phyloP scores from a whole-genome alignment of 2,113 vertebrate genomes.

The Callipepla squamata region DNA sequence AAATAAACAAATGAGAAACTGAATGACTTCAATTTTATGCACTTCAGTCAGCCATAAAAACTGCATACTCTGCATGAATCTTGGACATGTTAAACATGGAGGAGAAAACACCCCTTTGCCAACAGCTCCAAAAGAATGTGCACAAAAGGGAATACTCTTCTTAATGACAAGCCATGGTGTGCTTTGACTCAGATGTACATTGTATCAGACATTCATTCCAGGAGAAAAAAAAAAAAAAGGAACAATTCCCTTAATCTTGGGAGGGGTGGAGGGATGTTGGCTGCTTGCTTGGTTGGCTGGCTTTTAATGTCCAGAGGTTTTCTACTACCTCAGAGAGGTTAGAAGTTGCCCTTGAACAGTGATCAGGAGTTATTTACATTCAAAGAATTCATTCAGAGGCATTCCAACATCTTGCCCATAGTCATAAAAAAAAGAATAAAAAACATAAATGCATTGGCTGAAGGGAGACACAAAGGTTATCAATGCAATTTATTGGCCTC shows the following conservation, averaged over 20 bases:
- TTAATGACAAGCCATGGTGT: neutral
- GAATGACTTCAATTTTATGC: neutral
- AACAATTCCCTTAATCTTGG: neutral
- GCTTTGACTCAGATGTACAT: neutral
- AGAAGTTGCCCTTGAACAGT: neutral
- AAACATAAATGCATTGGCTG: neutral
- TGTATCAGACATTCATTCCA: neutral
- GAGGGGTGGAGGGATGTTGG: neutral
- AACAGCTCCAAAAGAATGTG: neutral
- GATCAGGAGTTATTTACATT: neutral
- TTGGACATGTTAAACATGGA: neutral
- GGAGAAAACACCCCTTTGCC: neutral
- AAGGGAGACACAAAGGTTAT: neutral
- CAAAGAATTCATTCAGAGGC: neutral
- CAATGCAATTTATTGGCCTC: neutral
- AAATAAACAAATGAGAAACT: conserved; percentile 24
- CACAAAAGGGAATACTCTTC: neutral
- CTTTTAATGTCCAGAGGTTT: neutral
- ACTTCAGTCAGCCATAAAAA: neutral
- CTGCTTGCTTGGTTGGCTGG: neutral
- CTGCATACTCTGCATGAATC: neutral
- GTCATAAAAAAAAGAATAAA: neutral
- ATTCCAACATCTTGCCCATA: neutral
- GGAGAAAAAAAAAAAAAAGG: neutral
- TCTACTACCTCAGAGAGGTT: neutral